A percentile compares a stretch with the other conserved stretches of the same genome.
Evolutionary conservation across 2,113 vertebrate species (phyloP).

Genomic region (Megaleporinus macrocephalus): DNA sequence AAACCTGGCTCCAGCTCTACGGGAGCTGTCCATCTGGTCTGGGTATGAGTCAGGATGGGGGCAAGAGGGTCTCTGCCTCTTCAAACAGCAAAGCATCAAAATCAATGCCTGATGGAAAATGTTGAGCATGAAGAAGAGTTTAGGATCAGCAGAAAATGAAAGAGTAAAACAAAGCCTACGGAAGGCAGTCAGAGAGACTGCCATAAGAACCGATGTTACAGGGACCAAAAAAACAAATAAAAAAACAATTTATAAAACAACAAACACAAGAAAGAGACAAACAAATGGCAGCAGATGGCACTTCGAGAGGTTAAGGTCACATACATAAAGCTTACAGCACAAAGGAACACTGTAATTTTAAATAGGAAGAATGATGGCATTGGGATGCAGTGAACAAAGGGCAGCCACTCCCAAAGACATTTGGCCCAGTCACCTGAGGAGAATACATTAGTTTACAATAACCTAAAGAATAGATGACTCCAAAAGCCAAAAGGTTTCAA

Average conservation of each 20-base stretch:
- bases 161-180: background rate
- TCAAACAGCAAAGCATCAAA: slow-evolving; percentile 27
- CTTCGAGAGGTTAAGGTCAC: background rate
- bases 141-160: background rate
- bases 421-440: background rate
- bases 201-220: background rate
- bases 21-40: slow-evolving; percentile 42
- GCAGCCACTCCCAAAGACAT: background rate
- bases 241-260: too few relatives aligned
- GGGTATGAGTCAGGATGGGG: slow-evolving; percentile 15
- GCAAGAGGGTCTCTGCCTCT: background rate
- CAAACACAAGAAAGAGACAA: background rate
- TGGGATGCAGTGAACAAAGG: background rate
- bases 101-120: slow-evolving; percentile 38
- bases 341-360: background rate
- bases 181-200: slow-evolving; percentile 2
- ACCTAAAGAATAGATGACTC: background rate
- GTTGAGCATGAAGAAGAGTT: slow-evolving; percentile 10
- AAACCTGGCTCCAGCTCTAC: slow-evolving; percentile 4
- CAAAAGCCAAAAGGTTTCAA: background rate
- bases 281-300: background rate
- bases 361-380: background rate
- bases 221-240: background rate
- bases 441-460: background rate
- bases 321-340: background rate